Evolutionary conservation across 2,888 invertebrate species (phyloP).

Genomic region (Petrolisthes manimaculis): DNA sequence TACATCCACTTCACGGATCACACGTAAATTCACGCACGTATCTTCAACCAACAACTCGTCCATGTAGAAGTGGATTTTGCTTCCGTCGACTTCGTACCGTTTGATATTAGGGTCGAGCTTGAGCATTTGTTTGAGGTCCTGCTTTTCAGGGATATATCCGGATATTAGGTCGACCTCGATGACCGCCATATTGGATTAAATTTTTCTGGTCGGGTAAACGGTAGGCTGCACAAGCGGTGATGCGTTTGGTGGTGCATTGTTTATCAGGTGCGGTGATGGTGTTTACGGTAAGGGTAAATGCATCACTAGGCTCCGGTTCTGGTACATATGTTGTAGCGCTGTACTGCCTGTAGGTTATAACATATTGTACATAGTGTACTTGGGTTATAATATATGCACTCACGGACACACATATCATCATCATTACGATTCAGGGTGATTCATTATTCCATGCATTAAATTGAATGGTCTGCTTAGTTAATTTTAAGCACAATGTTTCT

Average conservation of each 20-base stretch:
- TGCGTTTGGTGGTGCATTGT: constrained; percentile 60
- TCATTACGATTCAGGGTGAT: too few relatives aligned
- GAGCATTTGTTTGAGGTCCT: constrained; percentile 67
- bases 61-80: constrained; percentile 53
- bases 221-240: constrained; percentile 66
- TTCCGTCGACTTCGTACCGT: constrained; percentile 62
- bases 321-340: constrained; percentile 74
- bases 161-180: constrained; percentile 70
- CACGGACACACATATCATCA: too few relatives aligned
- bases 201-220: constrained; percentile 71
- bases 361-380: too few relatives aligned
- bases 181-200: constrained; percentile 75
- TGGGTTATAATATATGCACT: too few relatives aligned
- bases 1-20: constrained; percentile 68
- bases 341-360: constrained; percentile 70
- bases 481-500: too few relatives aligned
- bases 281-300: constrained; percentile 71
- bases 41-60: constrained; percentile 48
- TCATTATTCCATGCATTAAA: too few relatives aligned
- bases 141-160: constrained; percentile 69
- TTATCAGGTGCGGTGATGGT: constrained; percentile 17
- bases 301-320: constrained; percentile 69
- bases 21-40: constrained; percentile 69
- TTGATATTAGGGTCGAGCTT: constrained; percentile 32
- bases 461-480: too few relatives aligned